Percentiles rank a stretch among this genome's conserved stretches.
These are phyloP conservation scores for Sitodiplosis mosellana DNA, from an alignment of 1,140 invertebrate genomes.

Conservation along the genomic window DNA sequence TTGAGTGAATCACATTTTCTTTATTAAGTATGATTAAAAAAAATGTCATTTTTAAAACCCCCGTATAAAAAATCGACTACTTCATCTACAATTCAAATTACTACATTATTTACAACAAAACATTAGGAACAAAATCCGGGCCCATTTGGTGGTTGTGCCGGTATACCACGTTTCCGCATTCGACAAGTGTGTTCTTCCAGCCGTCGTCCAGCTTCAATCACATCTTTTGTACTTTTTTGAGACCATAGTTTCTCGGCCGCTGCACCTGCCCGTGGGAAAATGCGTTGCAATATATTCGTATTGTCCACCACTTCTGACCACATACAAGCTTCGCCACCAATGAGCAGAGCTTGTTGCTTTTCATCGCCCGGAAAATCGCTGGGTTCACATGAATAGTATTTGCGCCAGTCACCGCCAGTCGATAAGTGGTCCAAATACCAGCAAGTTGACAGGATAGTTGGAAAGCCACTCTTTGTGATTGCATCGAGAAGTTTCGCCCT, in stretches of 20 bases:
- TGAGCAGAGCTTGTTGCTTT: constrained; percentile 29
- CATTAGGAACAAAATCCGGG: constrained; percentile 38
- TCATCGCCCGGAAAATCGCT: constrained; percentile 29
- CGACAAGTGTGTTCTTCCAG: constrained; percentile 73
- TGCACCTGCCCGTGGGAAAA: constrained; percentile 64
- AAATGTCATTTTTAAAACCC: no score
- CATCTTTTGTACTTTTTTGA: constrained; percentile 12
- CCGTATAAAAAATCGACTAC: no score
- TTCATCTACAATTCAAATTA: no score
- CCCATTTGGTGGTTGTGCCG: constrained; percentile 49
- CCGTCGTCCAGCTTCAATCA: constrained; percentile 26
- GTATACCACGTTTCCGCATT: constrained; percentile 52
- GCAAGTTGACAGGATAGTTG: no score
- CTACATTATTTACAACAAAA: no score
- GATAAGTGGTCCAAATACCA: no score
- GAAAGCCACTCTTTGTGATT: no score
- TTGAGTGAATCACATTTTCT: no score
- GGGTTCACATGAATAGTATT: constrained; percentile 63
- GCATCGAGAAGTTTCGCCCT: no score
- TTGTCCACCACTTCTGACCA: constrained; percentile 74
- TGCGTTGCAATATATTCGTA: constrained; percentile 32
- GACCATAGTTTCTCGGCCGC: constrained; percentile 74
- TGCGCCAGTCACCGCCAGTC: constrained; percentile 49
- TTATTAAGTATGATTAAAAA: no score
- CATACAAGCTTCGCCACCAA: constrained; percentile 82